These are phyloP conservation scores for Poicephalus gulielmi DNA, from an alignment of 2,113 vertebrate genomes.

Conservation along the genomic window DNA sequence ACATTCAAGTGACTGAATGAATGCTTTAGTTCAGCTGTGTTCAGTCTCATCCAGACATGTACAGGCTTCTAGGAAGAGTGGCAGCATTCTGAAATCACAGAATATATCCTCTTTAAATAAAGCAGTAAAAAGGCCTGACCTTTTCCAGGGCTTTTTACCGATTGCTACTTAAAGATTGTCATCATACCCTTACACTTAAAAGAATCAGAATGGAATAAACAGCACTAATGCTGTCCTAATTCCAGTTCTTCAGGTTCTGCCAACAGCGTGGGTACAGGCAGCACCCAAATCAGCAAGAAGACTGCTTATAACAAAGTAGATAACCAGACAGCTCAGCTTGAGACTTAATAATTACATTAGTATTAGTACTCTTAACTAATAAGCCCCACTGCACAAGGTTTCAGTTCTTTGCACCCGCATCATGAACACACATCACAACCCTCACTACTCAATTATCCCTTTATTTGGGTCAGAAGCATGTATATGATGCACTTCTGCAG, in stretches of 20 bases:
- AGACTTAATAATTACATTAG: not conserved
- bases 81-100: not conserved
- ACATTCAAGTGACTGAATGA: not conserved
- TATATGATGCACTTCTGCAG: not conserved
- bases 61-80: not conserved
- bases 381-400: not conserved
- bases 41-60: rapidly evolving
- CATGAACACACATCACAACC: not conserved
- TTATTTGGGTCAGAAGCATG: not conserved
- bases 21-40: not conserved
- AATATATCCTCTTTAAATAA: not conserved
- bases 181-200: not conserved
- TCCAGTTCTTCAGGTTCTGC: not conserved
- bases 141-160: not conserved
- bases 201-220: not conserved
- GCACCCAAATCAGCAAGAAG: not conserved
- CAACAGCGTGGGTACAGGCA: not conserved
- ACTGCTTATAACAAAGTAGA: not conserved
- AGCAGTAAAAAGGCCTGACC: not conserved
- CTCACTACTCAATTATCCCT: not conserved
- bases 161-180: not conserved
- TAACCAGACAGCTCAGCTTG: not conserved
- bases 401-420: not conserved
- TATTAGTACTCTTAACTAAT: not conserved
- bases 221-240: not conserved